These are phyloP conservation scores for Rhombomys opimus DNA, from an alignment of 2,113 vertebrate species.

Conservation along the genomic window DNA sequence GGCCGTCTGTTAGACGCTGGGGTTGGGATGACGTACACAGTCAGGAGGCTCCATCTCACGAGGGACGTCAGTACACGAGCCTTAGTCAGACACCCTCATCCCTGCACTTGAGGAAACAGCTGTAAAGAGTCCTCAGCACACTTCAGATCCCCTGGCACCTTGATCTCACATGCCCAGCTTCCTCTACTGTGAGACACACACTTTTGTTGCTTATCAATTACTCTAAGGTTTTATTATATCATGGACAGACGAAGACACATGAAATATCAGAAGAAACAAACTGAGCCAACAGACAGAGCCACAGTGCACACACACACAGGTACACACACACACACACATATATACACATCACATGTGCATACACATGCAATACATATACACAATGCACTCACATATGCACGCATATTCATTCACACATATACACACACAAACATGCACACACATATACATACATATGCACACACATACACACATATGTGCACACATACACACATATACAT, in stretches of 20 bases:
- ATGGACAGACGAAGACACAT: background rate
- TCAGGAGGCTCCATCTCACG: background rate
- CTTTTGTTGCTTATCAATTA: background rate
- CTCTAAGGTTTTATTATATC: background rate
- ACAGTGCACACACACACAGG: background rate
- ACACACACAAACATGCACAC: too few relatives aligned
- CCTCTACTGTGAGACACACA: background rate
- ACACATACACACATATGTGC: too few relatives aligned
- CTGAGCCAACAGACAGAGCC: background rate
- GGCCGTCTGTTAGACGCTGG: background rate
- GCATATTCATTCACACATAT: background rate
- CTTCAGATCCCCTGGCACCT: background rate
- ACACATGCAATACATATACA: too few relatives aligned
- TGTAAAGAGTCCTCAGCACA: background rate
- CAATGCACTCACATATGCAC: too few relatives aligned
- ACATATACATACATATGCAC: too few relatives aligned
- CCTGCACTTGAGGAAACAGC: background rate
- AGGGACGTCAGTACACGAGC: background rate
- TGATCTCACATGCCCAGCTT: background rate
- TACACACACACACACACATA: background rate
- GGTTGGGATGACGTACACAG: background rate
- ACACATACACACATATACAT: background rate
- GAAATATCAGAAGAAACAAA: conserved; percentile 28
- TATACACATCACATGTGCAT: too few relatives aligned
- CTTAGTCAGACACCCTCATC: background rate